A percentile compares a stretch with the other conserved stretches of the same genome.
phyloP scores from a whole-genome alignment of 1,140 invertebrate species.

The Akabosia matsudoensis region DNA sequence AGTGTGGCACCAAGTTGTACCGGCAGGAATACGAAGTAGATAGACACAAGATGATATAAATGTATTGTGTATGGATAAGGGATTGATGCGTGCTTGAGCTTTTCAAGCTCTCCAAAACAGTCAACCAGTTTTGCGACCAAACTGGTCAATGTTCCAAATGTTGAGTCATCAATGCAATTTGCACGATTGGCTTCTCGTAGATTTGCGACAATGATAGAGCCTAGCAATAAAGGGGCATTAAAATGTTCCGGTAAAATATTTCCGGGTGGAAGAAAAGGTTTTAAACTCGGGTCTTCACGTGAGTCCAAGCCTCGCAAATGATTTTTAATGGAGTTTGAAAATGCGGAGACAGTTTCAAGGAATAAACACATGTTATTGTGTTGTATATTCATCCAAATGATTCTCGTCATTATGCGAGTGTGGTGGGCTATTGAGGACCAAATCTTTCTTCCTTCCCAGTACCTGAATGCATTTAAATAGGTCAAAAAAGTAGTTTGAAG shows the following conservation, averaged over 20 bases:
- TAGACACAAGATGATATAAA: conserved; percentile 28
- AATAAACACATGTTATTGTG: no score
- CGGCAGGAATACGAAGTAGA: conserved; percentile 28
- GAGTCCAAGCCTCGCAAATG: neutral
- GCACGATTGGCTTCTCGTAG: no score
- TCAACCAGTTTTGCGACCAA: conserved; percentile 18
- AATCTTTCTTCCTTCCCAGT: conserved; percentile 29
- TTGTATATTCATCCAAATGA: conserved; percentile 26
- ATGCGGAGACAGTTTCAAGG: conserved; percentile 10
- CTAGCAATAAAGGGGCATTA: no score
- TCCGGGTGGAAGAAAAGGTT: neutral
- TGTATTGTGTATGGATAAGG: conserved; percentile 33
- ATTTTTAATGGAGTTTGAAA: neutral
- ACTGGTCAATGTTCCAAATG: no score
- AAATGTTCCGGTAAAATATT: no score
- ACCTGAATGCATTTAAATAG: conserved; percentile 14
- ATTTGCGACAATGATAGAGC: no score
- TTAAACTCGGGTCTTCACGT: neutral
- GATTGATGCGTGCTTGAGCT: conserved; percentile 34
- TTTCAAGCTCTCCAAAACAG: conserved; percentile 29
- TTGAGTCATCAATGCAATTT: no score
- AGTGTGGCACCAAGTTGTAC: neutral
- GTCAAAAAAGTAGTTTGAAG: no score
- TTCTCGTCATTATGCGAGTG: conserved; percentile 12
- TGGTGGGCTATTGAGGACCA: conserved; percentile 17